A percentile compares a stretch with the other conserved stretches of the same genome.
These are phyloP conservation scores for Tetrao urogallus DNA, from an alignment of 2,113 vertebrate species.

Conservation along the genomic window DNA sequence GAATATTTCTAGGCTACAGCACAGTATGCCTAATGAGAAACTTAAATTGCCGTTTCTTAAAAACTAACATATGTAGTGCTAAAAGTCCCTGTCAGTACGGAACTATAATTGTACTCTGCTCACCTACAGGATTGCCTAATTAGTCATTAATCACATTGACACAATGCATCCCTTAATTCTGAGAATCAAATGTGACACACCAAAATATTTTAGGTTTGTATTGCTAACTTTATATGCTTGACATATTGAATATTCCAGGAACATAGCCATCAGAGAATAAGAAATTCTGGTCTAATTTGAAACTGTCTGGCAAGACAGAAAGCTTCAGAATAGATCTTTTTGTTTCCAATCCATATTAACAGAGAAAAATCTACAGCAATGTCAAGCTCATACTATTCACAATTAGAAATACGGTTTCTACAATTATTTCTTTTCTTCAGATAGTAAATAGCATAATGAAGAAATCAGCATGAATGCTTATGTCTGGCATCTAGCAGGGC, in stretches of 20 bases:
- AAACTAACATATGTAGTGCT: not conserved
- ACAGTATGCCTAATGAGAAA: slow-evolving; percentile 32
- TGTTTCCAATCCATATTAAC: not conserved
- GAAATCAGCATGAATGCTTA: slow-evolving; percentile 9
- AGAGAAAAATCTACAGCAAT: not conserved
- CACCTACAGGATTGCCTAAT: slow-evolving; percentile 18
- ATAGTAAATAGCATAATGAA: slow-evolving; percentile 44
- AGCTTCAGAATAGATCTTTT: not conserved
- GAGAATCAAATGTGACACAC: slow-evolving; percentile 48
- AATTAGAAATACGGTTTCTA: not conserved
- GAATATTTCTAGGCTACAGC: slow-evolving; percentile 21
- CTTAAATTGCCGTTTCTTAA: not conserved
- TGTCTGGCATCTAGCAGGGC: slow-evolving; percentile 1
- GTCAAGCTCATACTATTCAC: not conserved
- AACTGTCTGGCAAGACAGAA: slow-evolving; percentile 30
- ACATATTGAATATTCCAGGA: slow-evolving; percentile 44
- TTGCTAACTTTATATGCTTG: slow-evolving; percentile 7
- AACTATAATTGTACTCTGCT: slow-evolving; percentile 17
- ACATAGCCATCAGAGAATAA: slow-evolving; percentile 23
- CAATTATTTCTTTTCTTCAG: slow-evolving; percentile 29
- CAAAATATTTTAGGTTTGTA: slow-evolving; percentile 42
- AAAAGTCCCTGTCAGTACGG: slow-evolving; percentile 15
- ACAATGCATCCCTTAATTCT: not conserved
- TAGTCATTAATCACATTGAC: slow-evolving; percentile 45
- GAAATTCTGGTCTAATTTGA: slow-evolving; percentile 43